Percentiles rank a stretch among this genome's conserved stretches.
Conservation (phyloP, 2,888 invertebrate genomes). For the Cataglyphis albicans region DNA sequence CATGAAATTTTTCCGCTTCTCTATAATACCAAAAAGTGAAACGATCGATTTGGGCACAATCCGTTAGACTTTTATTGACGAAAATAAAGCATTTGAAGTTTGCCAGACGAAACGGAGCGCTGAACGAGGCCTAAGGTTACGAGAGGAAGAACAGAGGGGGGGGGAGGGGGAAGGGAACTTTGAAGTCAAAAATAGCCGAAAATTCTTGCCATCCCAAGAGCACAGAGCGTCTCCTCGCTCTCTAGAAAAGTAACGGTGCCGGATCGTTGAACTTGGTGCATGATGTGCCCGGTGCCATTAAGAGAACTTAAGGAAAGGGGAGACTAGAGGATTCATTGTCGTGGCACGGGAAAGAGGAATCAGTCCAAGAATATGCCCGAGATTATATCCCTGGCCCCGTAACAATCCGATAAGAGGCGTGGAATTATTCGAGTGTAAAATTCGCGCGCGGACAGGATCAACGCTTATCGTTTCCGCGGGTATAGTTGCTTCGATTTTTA, state of each 20-base stretch:
- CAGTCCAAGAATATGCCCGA: slow-evolving; percentile 42
- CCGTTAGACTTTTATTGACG: slow-evolving; percentile 57
- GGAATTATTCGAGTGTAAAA: slow-evolving; percentile 69
- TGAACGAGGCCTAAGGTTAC: slow-evolving; percentile 30
- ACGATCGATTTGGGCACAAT: neutral
- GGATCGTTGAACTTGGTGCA: slow-evolving; percentile 76
- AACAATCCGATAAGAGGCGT: slow-evolving; percentile 70
- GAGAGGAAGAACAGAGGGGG: neutral
- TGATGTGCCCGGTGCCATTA: slow-evolving; percentile 66
- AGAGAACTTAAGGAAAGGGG: slow-evolving; percentile 59
- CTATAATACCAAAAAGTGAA: neutral
- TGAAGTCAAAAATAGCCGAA: slow-evolving; percentile 76
- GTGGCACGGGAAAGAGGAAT: slow-evolving; percentile 54
- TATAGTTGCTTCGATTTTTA: slow-evolving; percentile 31
- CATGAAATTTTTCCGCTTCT: neutral
- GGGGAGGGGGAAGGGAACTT: slow-evolving; percentile 54
- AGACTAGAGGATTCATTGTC: slow-evolving; percentile 68
- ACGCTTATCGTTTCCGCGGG: slow-evolving; percentile 23
- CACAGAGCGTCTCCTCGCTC: slow-evolving; percentile 37
- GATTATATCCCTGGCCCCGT: slow-evolving; percentile 49
- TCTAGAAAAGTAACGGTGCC: slow-evolving; percentile 75
- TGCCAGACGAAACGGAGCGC: slow-evolving; percentile 68
- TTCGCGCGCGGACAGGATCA: slow-evolving; percentile 52
- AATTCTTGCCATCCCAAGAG: slow-evolving; percentile 60
- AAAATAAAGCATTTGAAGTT: slow-evolving; percentile 74